These are phyloP conservation scores for Pseudorhiza aurosa DNA, from an alignment of 30 jellyfish, hydroid and myxozoan genomes.

Conservation along the genomic window DNA sequence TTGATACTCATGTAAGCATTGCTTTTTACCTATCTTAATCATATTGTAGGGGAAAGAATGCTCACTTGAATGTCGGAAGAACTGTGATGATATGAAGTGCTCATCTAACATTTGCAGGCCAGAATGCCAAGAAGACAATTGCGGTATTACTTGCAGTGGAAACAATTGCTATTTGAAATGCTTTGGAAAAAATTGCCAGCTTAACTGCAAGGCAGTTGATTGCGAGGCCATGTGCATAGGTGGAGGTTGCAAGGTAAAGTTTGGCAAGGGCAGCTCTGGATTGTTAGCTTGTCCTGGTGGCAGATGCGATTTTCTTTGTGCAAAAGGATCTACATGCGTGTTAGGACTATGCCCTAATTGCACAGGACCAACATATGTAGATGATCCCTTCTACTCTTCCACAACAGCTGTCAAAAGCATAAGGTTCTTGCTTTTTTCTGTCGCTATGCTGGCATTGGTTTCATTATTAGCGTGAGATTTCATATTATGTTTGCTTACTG, in stretches of 20 bases:
- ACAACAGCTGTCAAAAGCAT: neutral
- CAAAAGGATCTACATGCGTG: conserved; percentile 8
- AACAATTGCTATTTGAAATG: conserved; percentile 34
- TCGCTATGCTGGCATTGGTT: neutral
- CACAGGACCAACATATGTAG: neutral
- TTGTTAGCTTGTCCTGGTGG: conserved; percentile 9
- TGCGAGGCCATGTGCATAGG: conserved; percentile 23
- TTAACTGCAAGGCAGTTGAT: conserved; percentile 13
- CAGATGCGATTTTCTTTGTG: conserved; percentile 31
- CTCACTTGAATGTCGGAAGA: neutral
- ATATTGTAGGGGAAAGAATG: conserved; percentile 11
- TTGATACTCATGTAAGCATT: too few relatives aligned
- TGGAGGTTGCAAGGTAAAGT: conserved; percentile 33
- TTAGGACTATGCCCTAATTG: neutral
- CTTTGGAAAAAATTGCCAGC: conserved; percentile 20
- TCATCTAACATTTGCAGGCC: conserved; percentile 11
- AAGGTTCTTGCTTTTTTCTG: neutral
- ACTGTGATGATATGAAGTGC: conserved; percentile 42
- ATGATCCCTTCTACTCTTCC: neutral
- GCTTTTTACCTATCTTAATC: too few relatives aligned
- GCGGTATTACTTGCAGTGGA: conserved; percentile 21
- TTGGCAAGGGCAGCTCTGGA: conserved; percentile 12
- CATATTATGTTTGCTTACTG: neutral
- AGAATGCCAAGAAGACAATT: conserved; percentile 28
- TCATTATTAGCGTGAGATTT: neutral